Percentiles rank a stretch among this genome's conserved stretches.
These are phyloP conservation scores for Phycodurus eques DNA, from an alignment of 2,113 vertebrate species.

Conservation along the genomic window DNA sequence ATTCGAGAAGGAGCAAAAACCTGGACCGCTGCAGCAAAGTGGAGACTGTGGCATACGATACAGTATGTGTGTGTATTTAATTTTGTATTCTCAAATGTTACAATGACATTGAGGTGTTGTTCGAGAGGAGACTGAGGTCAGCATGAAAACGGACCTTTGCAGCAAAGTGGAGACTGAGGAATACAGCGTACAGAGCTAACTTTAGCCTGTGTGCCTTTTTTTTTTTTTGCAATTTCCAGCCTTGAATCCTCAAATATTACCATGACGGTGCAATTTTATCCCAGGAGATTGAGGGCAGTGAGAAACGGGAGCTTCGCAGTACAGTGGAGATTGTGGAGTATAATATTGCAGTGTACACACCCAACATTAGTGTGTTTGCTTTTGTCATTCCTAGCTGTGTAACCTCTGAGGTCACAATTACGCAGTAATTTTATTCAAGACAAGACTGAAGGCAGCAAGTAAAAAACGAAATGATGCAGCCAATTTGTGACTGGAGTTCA, in stretches of 20 bases:
- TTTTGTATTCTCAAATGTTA: no score
- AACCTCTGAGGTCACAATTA: no score
- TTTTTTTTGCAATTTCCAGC: neutral
- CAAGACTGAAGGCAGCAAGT: neutral
- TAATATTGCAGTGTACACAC: neutral
- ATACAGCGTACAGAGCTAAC: no score
- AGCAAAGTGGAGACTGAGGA: no score
- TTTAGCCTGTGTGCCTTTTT: neutral
- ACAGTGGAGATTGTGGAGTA: neutral
- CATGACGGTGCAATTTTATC: neutral
- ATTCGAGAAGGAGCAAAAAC: neutral
- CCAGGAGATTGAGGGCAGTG: neutral
- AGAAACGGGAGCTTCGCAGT: neutral
- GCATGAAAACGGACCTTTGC: no score
- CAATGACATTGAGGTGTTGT: no score
- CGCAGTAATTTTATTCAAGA: neutral
- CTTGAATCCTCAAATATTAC: neutral
- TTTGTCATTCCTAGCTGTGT: no score
- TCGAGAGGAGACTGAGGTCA: no score
- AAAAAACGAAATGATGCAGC: neutral
- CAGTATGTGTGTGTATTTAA: neutral
- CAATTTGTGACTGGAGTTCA: neutral
- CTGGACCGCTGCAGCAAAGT: neutral
- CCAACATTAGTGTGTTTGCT: neutral
- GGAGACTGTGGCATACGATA: neutral